phyloP scores from a whole-genome alignment of 2,888 invertebrate genomes.

The Prostheceraeus crozeri region DNA sequence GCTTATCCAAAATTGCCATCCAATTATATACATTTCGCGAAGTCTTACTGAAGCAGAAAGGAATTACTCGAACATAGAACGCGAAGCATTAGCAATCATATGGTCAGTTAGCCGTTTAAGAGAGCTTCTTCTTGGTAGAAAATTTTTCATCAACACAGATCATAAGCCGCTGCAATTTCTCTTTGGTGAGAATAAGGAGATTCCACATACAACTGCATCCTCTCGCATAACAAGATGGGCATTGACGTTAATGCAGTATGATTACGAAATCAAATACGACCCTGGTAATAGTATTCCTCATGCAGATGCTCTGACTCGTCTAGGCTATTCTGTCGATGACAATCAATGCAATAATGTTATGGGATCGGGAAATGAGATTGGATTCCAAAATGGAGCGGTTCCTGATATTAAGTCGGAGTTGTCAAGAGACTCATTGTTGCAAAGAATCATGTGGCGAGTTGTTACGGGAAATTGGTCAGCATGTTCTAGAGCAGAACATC shows the following conservation, averaged over 20 bases:
- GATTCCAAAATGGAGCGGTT: no score
- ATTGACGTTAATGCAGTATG: slow-evolving; percentile 27
- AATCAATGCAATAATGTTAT: no score
- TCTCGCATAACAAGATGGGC: slow-evolving; percentile 27
- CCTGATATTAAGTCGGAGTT: no score
- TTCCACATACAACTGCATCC: slow-evolving; percentile 24
- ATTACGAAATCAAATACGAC: slow-evolving; percentile 32
- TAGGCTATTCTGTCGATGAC: slow-evolving; percentile 8
- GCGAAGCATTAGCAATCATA: slow-evolving; percentile 34
- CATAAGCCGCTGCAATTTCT: slow-evolving; percentile 31
- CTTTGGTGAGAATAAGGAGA: neutral
- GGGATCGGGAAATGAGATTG: no score
- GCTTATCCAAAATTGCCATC: slow-evolving; percentile 31
- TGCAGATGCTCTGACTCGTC: slow-evolving; percentile 36
- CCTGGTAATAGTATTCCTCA: slow-evolving; percentile 35
- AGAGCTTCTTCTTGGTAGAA: slow-evolving; percentile 29
- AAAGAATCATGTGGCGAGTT: no score
- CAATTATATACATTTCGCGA: slow-evolving; percentile 35
- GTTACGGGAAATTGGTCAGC: no score
- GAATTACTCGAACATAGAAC: slow-evolving; percentile 35
- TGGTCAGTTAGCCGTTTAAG: slow-evolving; percentile 30
- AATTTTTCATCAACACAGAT: slow-evolving; percentile 27
- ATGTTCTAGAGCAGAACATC: no score
- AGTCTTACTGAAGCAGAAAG: slow-evolving; percentile 31
- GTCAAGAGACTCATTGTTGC: no score